Base-by-base conservation (phyloP, 2,888 invertebrate species). In the Leptinotarsa tumamoca region DNA sequence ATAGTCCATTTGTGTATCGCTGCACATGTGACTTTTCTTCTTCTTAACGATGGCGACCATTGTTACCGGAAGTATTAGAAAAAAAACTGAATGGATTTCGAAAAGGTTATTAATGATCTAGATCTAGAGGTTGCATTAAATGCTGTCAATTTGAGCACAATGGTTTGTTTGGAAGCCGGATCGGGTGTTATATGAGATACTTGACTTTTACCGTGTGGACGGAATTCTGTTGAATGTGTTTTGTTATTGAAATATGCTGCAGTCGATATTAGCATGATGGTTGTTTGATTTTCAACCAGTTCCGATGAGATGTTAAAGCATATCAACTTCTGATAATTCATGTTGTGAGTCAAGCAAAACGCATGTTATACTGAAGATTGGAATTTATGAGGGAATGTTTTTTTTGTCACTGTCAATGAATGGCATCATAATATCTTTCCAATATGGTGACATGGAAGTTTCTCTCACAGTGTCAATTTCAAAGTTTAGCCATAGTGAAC, bases 101-200 rank as follows among this genome's bases (percentile, higher is more conserved):
- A 84, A 86, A 86, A 85, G 86, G 85, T 88, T 87, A 88, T 88
- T 87, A 87, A 87, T 88, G 87, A 88, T 87, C 85, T 83, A 84
- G 86, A 86, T 86, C 85, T 85, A 83, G 83, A 84, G 81, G 82
- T 81, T 81, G 83, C 82, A 84, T 85, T 84, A 84, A 84, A 83
- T 80, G 81, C 79, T 76, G 79, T 77, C 80, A 74, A 80, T 79
- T 79, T 77, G 74, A 58, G 71, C 67, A 80, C 77, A 79, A 79
- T 77, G 73, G 72, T 54, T 51, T 74, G 76, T 74, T 73, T 72
- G 76, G 74, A 67, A 72, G 70, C 50, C 72, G 68, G 61, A 52
- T 33, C 51, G 61, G 71, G 71, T 71, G 61, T 72, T 74, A 71
- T 71, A 72, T 56, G 67, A 71, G 71, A 74, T 71, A 73, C 79